Base-by-base conservation (phyloP, 2,797 vertebrate genomes). In the Aeoliscus strigatus region DNA sequence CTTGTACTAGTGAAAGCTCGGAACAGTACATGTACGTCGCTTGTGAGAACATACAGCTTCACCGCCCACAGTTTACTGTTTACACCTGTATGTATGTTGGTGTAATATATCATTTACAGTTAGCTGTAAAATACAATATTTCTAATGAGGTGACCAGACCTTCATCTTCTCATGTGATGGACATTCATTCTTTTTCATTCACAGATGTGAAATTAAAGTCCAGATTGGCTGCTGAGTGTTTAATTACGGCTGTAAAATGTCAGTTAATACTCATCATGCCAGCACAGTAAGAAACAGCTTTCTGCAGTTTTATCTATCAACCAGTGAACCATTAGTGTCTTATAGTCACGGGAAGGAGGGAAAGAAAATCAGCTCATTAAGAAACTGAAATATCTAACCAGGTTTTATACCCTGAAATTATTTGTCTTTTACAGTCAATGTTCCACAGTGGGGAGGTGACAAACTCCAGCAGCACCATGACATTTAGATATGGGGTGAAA, bases 231-330 rank as follows among this genome's bases (percentile, higher is more conserved):
- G 36, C 45, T 14, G 25, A 26, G 21, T 62, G 70, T 75, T 75
- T 74, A 65, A 79, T 81, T 70, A 50, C 69, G 54, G 61, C 60
- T 60, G 59, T 68, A 64, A 70, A 74, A 60, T 46, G 49, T 16
- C 15, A 7, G 59, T 43, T 65, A 39, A 35, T 54, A 64, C 48
- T 47, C 51, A 16, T 14, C 59, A 36, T 49, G 42, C 59, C 60
- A 42, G 48, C 30, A 64, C 64, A 49, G 39, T 48, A 34, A 51
- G 56, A 39, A 44, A 26, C 48, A 24, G 30, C 28, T 30, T 14
- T 45, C 18, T 38, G 58, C 53, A 54, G n/a, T n/a, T n/a, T n/a
- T n/a, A n/a, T n/a, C n/a, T n/a, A n/a, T n/a, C n/a, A n/a, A n/a
- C n/a, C n/a, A n/a, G n/a, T n/a, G n/a, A n/a, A n/a, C n/a, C n/a